Evolutionary conservation across 2,888 invertebrate species (phyloP).

Genomic region (Mimachlamys varia): DNA sequence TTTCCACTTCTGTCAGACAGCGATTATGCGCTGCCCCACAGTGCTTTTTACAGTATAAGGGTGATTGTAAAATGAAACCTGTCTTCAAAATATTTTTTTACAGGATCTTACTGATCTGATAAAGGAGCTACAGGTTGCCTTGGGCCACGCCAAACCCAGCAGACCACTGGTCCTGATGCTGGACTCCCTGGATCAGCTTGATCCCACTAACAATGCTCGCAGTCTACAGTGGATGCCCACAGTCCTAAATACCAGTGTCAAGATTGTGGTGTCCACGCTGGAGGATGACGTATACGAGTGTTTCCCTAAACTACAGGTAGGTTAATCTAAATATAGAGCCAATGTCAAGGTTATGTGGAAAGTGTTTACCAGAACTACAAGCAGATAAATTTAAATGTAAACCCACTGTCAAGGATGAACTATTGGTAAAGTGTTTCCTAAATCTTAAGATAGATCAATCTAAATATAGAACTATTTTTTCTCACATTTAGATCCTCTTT

Average conservation of each 20-base stretch:
- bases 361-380: not conserved
- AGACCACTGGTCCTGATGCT: slow-evolving; percentile 66
- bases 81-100: too few species aligned
- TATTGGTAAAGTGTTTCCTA: not conserved
- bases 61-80: too few species aligned
- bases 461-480: not conserved
- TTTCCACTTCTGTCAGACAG: too few species aligned
- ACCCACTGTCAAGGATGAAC: not conserved
- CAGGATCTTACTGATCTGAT: slow-evolving; percentile 64
- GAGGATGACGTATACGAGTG: slow-evolving; percentile 70
- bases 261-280: slow-evolving; percentile 72
- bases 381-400: not conserved
- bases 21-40: too few species aligned
- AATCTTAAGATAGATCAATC: not conserved
- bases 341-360: too few species aligned
- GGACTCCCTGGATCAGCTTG: slow-evolving; percentile 75
- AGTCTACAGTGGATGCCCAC: slow-evolving; percentile 71
- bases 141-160: slow-evolving; percentile 54
- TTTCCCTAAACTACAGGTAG: slow-evolving; percentile 68
- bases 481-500: too few species aligned
- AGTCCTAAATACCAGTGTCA: slow-evolving; percentile 61
- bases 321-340: not conserved
- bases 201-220: slow-evolving; percentile 66
- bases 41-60: too few species aligned
- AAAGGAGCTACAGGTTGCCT: slow-evolving; percentile 58